phyloP scores from a whole-genome alignment of 1,140 invertebrate species.

The Pentalonia nigronervosa region DNA sequence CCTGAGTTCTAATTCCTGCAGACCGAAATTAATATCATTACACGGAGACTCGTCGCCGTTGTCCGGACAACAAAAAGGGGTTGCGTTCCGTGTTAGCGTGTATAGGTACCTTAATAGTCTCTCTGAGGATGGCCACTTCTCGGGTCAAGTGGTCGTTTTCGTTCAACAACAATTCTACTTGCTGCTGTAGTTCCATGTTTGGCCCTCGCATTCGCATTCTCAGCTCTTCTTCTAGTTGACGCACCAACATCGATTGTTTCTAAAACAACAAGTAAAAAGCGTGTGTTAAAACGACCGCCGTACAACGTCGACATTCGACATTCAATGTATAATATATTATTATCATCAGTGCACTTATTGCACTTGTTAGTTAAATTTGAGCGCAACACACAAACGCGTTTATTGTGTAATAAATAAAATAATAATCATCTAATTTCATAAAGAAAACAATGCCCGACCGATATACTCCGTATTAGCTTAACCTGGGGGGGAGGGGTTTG shows the following conservation, averaged over 20 bases:
- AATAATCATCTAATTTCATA: background rate
- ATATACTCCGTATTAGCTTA: background rate
- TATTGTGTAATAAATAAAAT: background rate
- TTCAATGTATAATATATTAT: background rate
- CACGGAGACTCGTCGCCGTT: background rate
- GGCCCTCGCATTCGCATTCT: conserved; percentile 84
- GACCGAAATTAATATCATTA: conserved; percentile 30
- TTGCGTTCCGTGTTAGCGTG: conserved; percentile 58
- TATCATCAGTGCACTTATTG: background rate
- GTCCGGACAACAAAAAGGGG: background rate
- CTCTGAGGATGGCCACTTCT: conserved; percentile 92
- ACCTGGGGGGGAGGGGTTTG: no score
- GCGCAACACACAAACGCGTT: background rate
- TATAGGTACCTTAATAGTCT: conserved; percentile 86
- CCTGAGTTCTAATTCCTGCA: conserved; percentile 89
- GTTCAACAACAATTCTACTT: conserved; percentile 88
- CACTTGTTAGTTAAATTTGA: background rate
- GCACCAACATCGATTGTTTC: conserved; percentile 95
- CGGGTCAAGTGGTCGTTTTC: conserved; percentile 95
- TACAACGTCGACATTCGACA: background rate
- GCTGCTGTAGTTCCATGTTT: conserved; percentile 88
- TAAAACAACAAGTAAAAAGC: conserved; percentile 64
- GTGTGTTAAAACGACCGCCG: background rate
- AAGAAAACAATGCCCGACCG: background rate
- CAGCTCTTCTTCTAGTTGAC: conserved; percentile 91